Evolutionary conservation across 2,888 invertebrate genomes (phyloP).

Genomic region (Malacosoma neustria): DNA sequence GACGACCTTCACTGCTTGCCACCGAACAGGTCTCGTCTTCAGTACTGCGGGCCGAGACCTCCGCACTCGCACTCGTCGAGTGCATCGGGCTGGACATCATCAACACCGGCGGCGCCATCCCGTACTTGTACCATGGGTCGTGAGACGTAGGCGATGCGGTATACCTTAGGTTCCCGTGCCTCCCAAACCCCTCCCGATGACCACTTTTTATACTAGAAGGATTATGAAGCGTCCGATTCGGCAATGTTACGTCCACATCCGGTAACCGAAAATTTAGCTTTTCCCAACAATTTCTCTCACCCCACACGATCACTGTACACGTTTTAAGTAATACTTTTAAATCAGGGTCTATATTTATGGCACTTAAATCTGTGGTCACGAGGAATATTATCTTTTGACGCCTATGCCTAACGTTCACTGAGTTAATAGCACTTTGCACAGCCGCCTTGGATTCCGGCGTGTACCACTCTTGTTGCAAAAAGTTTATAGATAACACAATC

Average conservation of each 20-base stretch:
- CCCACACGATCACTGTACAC: slow-evolving; percentile 84
- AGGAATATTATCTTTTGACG: slow-evolving; percentile 75
- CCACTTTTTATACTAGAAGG: slow-evolving; percentile 63
- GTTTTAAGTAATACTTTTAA: slow-evolving; percentile 82
- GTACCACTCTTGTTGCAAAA: slow-evolving; percentile 89
- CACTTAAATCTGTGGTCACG: slow-evolving; percentile 72
- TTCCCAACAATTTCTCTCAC: slow-evolving; percentile 91
- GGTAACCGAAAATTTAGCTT: slow-evolving; percentile 89
- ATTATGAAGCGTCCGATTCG: slow-evolving; percentile 73
- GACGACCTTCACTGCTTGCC: slow-evolving; percentile 72
- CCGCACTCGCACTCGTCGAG: slow-evolving; percentile 73
- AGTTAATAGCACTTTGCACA: slow-evolving; percentile 81
- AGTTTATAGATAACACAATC: slow-evolving; percentile 85
- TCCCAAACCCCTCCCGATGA: slow-evolving; percentile 62
- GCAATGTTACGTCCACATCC: slow-evolving; percentile 78
- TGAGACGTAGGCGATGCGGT: slow-evolving; percentile 70
- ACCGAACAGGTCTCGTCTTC: slow-evolving; percentile 78
- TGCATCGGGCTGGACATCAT: slow-evolving; percentile 79
- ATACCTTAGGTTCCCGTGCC: slow-evolving; percentile 68
- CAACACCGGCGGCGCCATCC: slow-evolving; percentile 64
- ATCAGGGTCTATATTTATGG: slow-evolving; percentile 82
- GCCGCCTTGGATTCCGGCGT: slow-evolving; percentile 87
- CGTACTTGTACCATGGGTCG: slow-evolving; percentile 71
- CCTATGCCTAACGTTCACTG: slow-evolving; percentile 78
- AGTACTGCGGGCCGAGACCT: slow-evolving; percentile 76